Percentiles rank a stretch among this genome's conserved stretches.
Conservation (phyloP, 2,113 vertebrate species). For the Felis catus region F.catus_Fca126_mat1.0 CM031426.1:21226001-21226500, state of each 20-base stretch:
- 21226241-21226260: background rate
- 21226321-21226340: background rate
- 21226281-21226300: background rate
- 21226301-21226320: background rate
- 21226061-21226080: too few relatives aligned
- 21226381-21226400: background rate
- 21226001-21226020: accelerated
- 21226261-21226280: background rate
- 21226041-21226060: background rate
- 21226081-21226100: background rate
- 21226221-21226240: background rate
- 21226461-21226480: background rate
- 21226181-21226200: too few relatives aligned
- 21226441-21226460: background rate
- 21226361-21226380: background rate
- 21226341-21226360: background rate
- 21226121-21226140: background rate
- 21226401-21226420: background rate
- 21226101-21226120: too few relatives aligned
- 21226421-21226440: background rate
- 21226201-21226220: background rate
- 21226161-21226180: background rate
- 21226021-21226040: too few relatives aligned
- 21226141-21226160: background rate
- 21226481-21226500: background rate